A percentile compares a stretch with the other conserved stretches of the same genome.
Evolutionary conservation across 2,888 invertebrate genomes (phyloP).

Genomic region (Monoplex corrugatus): DNA sequence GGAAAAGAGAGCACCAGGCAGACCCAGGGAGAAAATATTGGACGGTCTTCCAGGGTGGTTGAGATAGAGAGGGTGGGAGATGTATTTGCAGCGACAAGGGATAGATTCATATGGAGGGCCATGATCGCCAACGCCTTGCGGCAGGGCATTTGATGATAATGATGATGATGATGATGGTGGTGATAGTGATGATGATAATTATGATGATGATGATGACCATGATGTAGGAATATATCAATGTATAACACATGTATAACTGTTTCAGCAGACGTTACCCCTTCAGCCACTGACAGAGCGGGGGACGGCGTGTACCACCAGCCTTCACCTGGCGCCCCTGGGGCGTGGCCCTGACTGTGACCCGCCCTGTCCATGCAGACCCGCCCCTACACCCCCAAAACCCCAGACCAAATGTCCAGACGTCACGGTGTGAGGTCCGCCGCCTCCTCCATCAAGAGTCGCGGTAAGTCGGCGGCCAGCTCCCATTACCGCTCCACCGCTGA

Average conservation of each 20-base stretch:
- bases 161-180: no score
- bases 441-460: conserved; percentile 38
- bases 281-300: conserved; percentile 35
- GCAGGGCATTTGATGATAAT: no score
- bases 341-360: neutral
- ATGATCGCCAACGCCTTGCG: no score
- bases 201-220: no score
- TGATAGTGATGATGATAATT: no score
- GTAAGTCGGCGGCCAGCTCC: conserved; percentile 19
- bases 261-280: neutral
- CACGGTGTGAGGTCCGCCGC: conserved; percentile 15
- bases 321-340: conserved; percentile 43
- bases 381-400: neutral
- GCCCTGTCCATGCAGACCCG: neutral
- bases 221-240: no score
- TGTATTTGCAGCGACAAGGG: no score
- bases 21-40: no score
- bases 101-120: no score
- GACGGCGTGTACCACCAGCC: conserved; percentile 1
- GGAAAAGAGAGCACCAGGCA: no score
- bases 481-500: neutral
- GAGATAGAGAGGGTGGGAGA: no score
- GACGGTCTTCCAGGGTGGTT: no score
- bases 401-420: conserved; percentile 23
- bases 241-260: neutral